phyloP scores from a whole-genome alignment of 1,140 invertebrate genomes.

The Asobara japonica region DNA sequence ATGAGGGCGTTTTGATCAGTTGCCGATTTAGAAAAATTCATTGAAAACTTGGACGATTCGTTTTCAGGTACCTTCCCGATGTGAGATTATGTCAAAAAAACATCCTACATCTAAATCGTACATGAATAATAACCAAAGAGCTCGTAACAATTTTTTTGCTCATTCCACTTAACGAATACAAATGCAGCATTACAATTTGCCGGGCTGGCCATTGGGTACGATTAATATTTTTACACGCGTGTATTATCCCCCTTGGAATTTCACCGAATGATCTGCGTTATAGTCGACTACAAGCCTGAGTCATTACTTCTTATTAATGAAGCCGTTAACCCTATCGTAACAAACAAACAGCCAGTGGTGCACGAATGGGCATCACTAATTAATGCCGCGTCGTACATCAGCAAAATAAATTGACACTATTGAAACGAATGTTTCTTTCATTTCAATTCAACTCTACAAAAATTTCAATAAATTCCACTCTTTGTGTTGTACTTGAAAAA shows the following conservation, averaged over 20 bases:
- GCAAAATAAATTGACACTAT: constrained; percentile 33
- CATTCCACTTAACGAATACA: constrained; percentile 56
- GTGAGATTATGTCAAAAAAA: too few relatives aligned
- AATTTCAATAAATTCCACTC: too few relatives aligned
- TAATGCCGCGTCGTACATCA: constrained; percentile 34
- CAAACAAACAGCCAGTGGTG: constrained; percentile 34
- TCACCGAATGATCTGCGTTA: constrained; percentile 26
- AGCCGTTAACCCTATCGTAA: constrained; percentile 38
- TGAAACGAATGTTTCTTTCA: constrained; percentile 25
- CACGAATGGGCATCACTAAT: constrained; percentile 32
- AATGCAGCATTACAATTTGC: constrained; percentile 51
- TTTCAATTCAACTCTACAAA: too few relatives aligned
- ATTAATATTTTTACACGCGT: constrained; percentile 17
- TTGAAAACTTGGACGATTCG: too few relatives aligned
- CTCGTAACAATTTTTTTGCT: constrained; percentile 29
- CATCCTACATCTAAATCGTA: constrained; percentile 42
- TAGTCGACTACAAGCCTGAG: constrained; percentile 21
- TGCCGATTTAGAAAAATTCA: too few relatives aligned
- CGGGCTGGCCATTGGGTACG: not conserved
- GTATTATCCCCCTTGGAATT: constrained; percentile 37
- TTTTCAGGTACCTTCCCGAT: too few relatives aligned
- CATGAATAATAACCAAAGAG: too few relatives aligned
- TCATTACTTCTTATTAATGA: constrained; percentile 38
- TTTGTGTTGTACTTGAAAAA: too few relatives aligned
- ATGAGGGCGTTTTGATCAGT: too few relatives aligned